Conservation (phyloP, 2,797 vertebrate genomes). For the Micrastur ruficollis region DNA sequence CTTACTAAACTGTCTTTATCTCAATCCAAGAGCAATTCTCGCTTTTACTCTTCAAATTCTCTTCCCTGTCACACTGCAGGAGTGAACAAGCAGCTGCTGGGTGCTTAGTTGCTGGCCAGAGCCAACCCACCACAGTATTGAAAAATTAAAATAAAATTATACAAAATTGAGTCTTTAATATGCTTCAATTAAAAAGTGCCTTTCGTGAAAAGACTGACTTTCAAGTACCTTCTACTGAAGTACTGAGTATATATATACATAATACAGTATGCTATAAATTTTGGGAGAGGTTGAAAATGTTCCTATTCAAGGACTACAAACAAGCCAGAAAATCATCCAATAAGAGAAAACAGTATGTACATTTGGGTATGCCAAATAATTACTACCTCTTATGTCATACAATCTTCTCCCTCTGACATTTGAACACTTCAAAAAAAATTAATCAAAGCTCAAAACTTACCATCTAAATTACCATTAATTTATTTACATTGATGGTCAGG, state of each 20-base stretch:
- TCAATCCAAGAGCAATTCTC: neutral
- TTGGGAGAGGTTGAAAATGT: neutral
- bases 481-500: neutral
- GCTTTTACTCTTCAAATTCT: neutral
- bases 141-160: neutral
- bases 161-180: neutral
- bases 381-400: neutral
- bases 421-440: neutral
- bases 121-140: neutral
- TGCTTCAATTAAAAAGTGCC: neutral
- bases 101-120: neutral
- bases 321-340: neutral
- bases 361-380: neutral
- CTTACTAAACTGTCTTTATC: neutral
- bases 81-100: neutral
- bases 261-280: neutral
- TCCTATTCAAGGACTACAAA: neutral
- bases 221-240: neutral
- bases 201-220: neutral
- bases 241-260: neutral
- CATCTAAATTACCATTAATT: neutral
- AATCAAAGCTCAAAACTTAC: neutral
- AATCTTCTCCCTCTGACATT: neutral
- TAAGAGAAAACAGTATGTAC: neutral
- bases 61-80: neutral